phyloP scores from a whole-genome alignment of 2,113 vertebrate species.

The Actenoides lindsayi region DNA sequence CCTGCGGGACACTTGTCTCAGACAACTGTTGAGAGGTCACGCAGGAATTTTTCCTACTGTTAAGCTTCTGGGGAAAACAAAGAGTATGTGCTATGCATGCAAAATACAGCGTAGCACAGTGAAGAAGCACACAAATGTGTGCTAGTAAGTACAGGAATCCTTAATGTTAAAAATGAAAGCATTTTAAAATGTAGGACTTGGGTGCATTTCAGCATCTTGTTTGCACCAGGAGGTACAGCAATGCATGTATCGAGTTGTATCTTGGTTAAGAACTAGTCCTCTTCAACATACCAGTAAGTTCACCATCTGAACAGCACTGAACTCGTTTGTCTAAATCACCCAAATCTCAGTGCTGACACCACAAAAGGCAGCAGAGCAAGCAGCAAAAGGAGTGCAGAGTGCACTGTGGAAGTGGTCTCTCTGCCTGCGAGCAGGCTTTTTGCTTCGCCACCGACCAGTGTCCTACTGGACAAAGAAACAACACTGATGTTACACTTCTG shows the following conservation, averaged over 20 bases:
- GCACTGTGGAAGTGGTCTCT: accelerated
- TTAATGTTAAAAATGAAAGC: background rate
- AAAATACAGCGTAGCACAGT: background rate
- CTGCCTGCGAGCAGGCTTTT: background rate
- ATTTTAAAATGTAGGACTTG: background rate
- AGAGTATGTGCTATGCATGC: no score
- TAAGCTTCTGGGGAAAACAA: background rate
- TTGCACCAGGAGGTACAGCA: background rate
- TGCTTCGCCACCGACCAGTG: background rate
- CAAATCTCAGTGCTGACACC: background rate
- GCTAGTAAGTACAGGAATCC: background rate
- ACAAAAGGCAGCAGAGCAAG: background rate
- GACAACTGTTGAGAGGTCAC: background rate
- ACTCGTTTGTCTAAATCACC: background rate
- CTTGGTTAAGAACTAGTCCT: background rate
- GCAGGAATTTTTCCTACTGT: background rate
- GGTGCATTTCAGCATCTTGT: background rate
- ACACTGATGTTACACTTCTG: background rate
- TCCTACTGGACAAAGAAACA: background rate
- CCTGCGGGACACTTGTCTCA: background rate
- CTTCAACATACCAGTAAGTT: background rate
- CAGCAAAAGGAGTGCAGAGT: background rate
- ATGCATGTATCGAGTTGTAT: background rate
- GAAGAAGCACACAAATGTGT: background rate
- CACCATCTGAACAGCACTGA: background rate